Evolutionary conservation across 2,797 vertebrate species (phyloP), one percentile per base, ranked within the genome.

Genomic region (Xiphophorus birchmanni): DNA sequence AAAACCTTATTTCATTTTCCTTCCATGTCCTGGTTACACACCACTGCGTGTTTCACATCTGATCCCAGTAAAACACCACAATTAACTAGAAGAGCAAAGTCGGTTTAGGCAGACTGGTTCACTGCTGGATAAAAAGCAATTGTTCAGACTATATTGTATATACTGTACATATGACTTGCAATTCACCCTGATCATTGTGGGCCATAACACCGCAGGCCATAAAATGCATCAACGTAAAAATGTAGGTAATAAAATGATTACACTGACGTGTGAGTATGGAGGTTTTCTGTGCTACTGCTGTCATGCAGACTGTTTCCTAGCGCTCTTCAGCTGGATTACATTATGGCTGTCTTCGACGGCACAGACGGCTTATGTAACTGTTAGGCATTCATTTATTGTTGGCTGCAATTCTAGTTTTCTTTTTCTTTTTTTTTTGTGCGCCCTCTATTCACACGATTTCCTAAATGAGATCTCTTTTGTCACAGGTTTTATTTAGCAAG

Each of bases 401-500:
- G 56, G 65, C 11, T 7, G 42, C 13, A 72, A 9, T 76, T 60
- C 48, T 10, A 71, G 23, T 77, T 79, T 79, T 69, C 50, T 47
- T 50, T 50, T 50, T 2, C 1, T 48, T 1, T 18, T 18, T 17
- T 48, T 48, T 48, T 48, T 48, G 17, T 18, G 5, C 48, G 17
- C 54, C 54, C 26, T 58, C 29, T 71, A 58, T 58, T 80, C 56
- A 47, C 63, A 71, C 77, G 12, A 1, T 84, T 84, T 82, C 21
- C 37, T 18, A 79, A 86, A 79, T 78, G 29, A 81, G 50, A 10
- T 60, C 23, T 80, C 80, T 74, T 80, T 83, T 81, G 44, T 89
- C 63, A 29, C 21, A 79, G 65, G 32, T 79, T 72, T 56, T 71
- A 58, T 80, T 79, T 75, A 73, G 1, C 29, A 52, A 80, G 45